Base-by-base conservation (phyloP, 2,888 invertebrate species). In the Cheiracanthium punctorium region DNA sequence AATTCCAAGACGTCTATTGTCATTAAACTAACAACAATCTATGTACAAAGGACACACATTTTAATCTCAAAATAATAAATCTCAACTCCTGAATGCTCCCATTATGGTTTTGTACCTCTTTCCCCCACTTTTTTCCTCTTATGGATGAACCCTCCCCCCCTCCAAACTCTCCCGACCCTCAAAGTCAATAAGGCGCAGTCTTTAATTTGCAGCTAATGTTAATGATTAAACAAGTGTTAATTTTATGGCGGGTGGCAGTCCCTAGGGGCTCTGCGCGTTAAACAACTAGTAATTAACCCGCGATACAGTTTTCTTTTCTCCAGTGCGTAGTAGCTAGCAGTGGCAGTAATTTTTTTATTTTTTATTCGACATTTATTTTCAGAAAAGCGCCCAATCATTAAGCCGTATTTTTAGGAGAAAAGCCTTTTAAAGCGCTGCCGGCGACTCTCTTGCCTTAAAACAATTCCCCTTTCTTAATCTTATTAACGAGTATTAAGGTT, bases 221-320 rank as follows among this genome's bases (percentile, higher is more conserved):
- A 85, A 85, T 85, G 85, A 85, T 85, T 85, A 85, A 85, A 85
- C 85, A 85, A 85, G 85, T 85, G 85, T 85, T 85, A 85, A 85
- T 85, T 85, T 85, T 85, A 85, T 85, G 85, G 85, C 70, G 80
- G 74, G 84, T 48, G 8, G 79, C 75, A 32, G 65, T 73, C 84
- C 82, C 79, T 24, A 73, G 73, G 73, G 85, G 37, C 75, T 32
- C 41, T 28, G 64, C 64, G 75, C 85, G 85, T 85, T 80, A 85
- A 85, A 85, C 85, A 85, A 85, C 75, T 80, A 80, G 85, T 85
- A 85, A 85, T 85, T 85, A 85, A 85, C 85, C 85, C 75, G 52
- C 80, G 85, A 85, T 80, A 80, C 80, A 80, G 33, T 80, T 77
- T 73, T 85, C 80, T 85, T 80, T 70, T 85, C 33, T 58, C 79